Conservation (phyloP, 2,113 vertebrate genomes). For the Pluvialis apricaria region DNA sequence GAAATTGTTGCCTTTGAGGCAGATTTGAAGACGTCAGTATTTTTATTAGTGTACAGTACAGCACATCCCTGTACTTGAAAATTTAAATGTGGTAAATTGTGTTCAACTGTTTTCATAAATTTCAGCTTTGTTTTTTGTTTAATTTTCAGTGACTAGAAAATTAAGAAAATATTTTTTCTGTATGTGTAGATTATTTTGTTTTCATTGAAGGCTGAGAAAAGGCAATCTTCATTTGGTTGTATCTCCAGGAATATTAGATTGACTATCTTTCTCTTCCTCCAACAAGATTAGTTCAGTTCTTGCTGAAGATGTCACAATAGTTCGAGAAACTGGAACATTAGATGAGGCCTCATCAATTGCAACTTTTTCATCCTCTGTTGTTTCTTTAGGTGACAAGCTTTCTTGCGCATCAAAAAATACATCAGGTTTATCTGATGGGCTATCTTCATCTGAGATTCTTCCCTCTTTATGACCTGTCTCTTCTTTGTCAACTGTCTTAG, state of each 20-base stretch:
- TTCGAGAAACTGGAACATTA: neutral
- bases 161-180: neutral
- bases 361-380: neutral
- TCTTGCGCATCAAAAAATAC: slow-evolving; percentile 72
- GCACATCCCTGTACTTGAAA: neutral
- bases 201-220: neutral
- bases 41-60: neutral
- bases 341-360: neutral
- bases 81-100: neutral
- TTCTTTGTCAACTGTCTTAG: slow-evolving; percentile 1
- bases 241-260: neutral
- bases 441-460: slow-evolving; percentile 43
- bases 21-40: neutral
- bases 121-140: neutral
- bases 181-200: neutral
- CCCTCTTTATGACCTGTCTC: neutral
- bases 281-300: slow-evolving; percentile 63
- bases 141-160: neutral
- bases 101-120: neutral
- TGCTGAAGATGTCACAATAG: slow-evolving; percentile 37
- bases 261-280: slow-evolving; percentile 2
- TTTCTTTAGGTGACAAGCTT: slow-evolving; percentile 64
- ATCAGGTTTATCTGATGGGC: slow-evolving; percentile 48
- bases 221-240: neutral
- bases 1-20: neutral